Base-by-base conservation (phyloP, 2,888 invertebrate species). In the Erebia epiphron region DNA sequence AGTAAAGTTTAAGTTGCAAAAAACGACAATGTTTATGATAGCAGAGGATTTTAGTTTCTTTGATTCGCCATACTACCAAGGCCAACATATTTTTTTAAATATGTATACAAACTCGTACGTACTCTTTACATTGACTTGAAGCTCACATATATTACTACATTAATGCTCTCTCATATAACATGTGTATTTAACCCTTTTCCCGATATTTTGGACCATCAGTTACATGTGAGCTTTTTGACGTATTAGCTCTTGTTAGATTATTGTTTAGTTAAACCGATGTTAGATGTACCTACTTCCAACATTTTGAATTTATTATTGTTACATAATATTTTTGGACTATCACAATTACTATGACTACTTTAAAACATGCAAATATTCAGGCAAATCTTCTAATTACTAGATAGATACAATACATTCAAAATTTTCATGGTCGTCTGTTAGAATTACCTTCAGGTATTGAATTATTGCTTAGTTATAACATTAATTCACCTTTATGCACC, bases 401-500 rank as follows among this genome's bases (percentile, higher is more conserved):
- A 14, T 49, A 21, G 2, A 0, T 49, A n/a, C n/a, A 14, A 49
- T 14, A 49, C 49, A 49, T 49, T 14, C 43, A 49, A 49, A 52
- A 52, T 52, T 16, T 52, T 16, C 16, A 10, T 52, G 18, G 8
- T 35, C 35, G 1, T 21, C 14, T 2, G n/a, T 41, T 41, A 9
- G 58, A n/a, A 9, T 4, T 26, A 35, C 14, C 8, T 26, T 58
- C 1, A 35, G 7, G 35, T 41, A 41, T 9, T 54, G 9, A 10
- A 54, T 18, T 18, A 54, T 54, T 54, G 16, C 54, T 54, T 54
- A 18, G 4, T n/a, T 7, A 41, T 43, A 43, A 16, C 49, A 49
- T 49, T 49, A 26, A 4, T 67, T 64, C 62, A 71, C 65, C 67
- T 67, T 62, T 69, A 62, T 71, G 73, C 67, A 73, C 69, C 54